phyloP scores from a whole-genome alignment of 1,140 invertebrate genomes.

The Onthophagus taurus region DNA sequence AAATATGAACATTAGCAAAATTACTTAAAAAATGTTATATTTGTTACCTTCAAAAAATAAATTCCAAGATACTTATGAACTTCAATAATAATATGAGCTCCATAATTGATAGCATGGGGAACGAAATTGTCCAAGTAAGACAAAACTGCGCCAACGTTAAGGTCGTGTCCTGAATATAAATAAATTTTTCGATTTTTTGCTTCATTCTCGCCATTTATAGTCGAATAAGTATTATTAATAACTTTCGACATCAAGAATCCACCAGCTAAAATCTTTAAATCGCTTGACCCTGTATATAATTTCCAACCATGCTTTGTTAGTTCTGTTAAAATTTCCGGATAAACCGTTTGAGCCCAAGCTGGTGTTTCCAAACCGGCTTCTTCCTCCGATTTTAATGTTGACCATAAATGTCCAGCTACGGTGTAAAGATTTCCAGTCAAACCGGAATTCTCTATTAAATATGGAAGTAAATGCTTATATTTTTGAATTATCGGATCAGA shows the following conservation, averaged over 20 bases:
- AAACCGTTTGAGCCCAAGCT: not conserved
- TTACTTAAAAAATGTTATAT: not conserved
- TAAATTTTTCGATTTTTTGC: slow-evolving; percentile 18
- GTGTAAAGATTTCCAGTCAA: too few relatives aligned
- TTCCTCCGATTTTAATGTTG: not conserved
- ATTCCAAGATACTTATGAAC: slow-evolving; percentile 16
- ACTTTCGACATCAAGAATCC: slow-evolving; percentile 22
- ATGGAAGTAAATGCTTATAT: too few relatives aligned
- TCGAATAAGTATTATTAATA: slow-evolving; percentile 18
- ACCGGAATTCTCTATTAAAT: not conserved
- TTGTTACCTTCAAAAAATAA: not conserved
- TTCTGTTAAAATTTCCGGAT: not conserved
- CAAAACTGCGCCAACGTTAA: slow-evolving; percentile 21
- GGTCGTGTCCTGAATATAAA: slow-evolving; percentile 26
- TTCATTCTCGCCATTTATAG: slow-evolving; percentile 11
- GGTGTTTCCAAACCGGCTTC: not conserved
- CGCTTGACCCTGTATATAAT: not conserved
- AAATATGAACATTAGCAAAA: not conserved
- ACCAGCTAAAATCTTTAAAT: not conserved
- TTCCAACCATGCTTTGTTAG: not conserved
- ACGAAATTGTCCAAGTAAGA: slow-evolving; percentile 17
- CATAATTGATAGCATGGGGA: slow-evolving; percentile 21
- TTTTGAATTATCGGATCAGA: too few relatives aligned
- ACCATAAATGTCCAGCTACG: not conserved
- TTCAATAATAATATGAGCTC: slow-evolving; percentile 22